Evolutionary conservation across 2,888 invertebrate genomes (phyloP).

Genomic region (Tanypteryx hageni): DNA sequence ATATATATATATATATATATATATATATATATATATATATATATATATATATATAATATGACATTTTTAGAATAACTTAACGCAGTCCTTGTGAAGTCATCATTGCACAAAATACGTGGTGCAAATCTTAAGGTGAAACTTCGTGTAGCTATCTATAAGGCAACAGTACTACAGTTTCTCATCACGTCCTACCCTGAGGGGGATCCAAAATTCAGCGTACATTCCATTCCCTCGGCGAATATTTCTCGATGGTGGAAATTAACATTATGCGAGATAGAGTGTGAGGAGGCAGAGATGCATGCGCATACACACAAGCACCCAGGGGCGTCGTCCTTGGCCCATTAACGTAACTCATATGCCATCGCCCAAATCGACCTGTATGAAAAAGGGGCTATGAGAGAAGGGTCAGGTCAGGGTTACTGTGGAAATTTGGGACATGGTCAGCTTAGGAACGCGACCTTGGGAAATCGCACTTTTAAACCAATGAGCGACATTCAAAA

Average conservation of each 20-base stretch:
- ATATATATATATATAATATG: too few species aligned
- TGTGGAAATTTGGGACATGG: conserved; percentile 25
- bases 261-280: neutral
- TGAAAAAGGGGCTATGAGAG: conserved; percentile 37
- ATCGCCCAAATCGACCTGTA: neutral
- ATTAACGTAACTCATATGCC: conserved; percentile 33
- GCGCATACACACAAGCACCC: neutral
- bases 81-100: too few species aligned
- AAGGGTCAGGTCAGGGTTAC: conserved; percentile 38
- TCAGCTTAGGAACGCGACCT: conserved; percentile 42
- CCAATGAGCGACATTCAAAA: neutral
- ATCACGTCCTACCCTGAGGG: neutral
- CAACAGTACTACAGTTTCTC: neutral
- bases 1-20: too few species aligned
- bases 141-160: neutral
- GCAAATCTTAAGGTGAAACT: neutral
- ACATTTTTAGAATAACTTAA: too few species aligned
- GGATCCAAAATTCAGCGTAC: neutral
- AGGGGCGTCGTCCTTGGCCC: conserved; percentile 57
- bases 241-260: neutral
- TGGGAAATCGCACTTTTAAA: neutral
- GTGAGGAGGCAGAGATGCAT: neutral
- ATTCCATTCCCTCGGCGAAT: neutral
- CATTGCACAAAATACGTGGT: too few species aligned
- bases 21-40: too few species aligned